phyloP scores from a whole-genome alignment of 2,888 invertebrate species.

The Colletes collaris region DNA sequence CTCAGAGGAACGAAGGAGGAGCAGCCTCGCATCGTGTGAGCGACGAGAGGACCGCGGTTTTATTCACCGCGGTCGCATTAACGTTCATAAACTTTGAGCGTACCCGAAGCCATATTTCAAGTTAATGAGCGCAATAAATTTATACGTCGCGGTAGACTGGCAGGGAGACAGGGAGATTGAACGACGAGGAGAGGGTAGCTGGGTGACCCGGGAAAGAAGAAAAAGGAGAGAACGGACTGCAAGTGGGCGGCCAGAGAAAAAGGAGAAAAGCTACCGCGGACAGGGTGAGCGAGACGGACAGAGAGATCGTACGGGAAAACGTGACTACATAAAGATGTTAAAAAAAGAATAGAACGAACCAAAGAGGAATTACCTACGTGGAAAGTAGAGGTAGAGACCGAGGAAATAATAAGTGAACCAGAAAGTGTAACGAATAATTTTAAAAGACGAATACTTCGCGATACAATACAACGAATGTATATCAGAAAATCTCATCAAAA shows the following conservation, averaged over 20 bases:
- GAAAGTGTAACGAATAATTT: slow-evolving; percentile 21
- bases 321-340: slow-evolving; percentile 14
- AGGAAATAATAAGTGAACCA: slow-evolving; percentile 9
- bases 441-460: neutral
- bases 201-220: slow-evolving; percentile 33
- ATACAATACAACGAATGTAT: too few species aligned
- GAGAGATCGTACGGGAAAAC: slow-evolving; percentile 19
- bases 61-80: slow-evolving; percentile 72
- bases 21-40: slow-evolving; percentile 56
- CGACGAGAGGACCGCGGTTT: slow-evolving; percentile 57
- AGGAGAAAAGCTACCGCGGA: slow-evolving; percentile 22
- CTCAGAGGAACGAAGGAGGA: slow-evolving; percentile 21
- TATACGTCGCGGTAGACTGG: slow-evolving; percentile 74
- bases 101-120: slow-evolving; percentile 75
- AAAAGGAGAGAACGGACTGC: slow-evolving; percentile 16
- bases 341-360: too few species aligned
- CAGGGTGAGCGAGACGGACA: slow-evolving; percentile 15
- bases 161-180: slow-evolving; percentile 70
- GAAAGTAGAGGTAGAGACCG: neutral
- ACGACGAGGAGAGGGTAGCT: slow-evolving; percentile 44
- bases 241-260: slow-evolving; percentile 15
- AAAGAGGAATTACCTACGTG: too few species aligned
- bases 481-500: too few species aligned
- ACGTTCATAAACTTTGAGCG: slow-evolving; percentile 76
- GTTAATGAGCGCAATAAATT: slow-evolving; percentile 77